Evolutionary conservation across 2,113 vertebrate genomes (phyloP).

Genomic region (Gopherus flavomarginatus): DNA sequence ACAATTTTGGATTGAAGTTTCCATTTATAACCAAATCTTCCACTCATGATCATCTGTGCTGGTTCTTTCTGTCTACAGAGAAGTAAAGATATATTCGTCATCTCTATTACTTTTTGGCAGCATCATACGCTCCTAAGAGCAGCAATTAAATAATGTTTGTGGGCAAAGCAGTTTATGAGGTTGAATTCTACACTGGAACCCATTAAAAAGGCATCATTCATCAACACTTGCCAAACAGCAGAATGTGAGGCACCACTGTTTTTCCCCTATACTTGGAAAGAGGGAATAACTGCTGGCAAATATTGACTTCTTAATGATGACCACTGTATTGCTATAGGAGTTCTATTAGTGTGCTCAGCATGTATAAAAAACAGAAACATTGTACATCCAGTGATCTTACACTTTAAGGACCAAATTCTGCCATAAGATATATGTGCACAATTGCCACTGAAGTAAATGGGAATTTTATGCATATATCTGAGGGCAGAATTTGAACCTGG

Average conservation of each 20-base stretch:
- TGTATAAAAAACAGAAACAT: neutral
- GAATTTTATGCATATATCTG: neutral
- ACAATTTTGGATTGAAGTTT: neutral
- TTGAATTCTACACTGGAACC: neutral
- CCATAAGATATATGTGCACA: neutral
- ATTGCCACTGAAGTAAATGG: neutral
- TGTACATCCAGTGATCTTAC: neutral
- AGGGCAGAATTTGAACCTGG: neutral
- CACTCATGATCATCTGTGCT: neutral
- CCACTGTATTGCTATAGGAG: neutral
- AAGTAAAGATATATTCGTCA: neutral
- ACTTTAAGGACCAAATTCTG: neutral
- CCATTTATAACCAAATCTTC: neutral
- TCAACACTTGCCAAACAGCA: neutral
- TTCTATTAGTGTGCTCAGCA: neutral
- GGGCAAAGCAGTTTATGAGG: neutral
- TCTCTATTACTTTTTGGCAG: neutral
- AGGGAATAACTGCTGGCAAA: neutral
- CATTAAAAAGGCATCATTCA: neutral
- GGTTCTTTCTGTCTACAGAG: neutral
- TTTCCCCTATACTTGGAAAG: neutral
- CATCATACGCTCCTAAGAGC: neutral
- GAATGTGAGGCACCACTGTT: neutral
- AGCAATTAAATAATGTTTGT: neutral
- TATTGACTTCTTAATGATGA: neutral